Percentiles rank a stretch among this genome's conserved stretches.
phyloP scores from a whole-genome alignment of 2,797 vertebrate genomes.

The Avahi laniger region DNA sequence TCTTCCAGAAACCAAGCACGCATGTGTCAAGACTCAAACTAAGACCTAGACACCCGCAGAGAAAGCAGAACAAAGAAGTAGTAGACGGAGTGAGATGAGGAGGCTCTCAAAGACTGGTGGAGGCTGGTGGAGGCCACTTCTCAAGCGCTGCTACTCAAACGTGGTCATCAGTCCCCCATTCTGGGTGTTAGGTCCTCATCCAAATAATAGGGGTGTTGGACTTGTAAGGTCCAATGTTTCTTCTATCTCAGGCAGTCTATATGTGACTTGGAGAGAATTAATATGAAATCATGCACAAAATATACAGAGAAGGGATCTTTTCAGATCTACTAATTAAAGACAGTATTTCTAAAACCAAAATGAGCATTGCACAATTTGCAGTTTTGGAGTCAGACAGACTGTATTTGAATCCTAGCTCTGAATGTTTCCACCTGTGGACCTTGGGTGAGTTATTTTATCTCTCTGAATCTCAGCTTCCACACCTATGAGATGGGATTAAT shows the following conservation, averaged over 20 bases:
- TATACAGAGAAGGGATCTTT: not conserved
- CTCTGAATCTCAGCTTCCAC: slow-evolving; percentile 13
- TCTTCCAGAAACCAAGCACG: not conserved
- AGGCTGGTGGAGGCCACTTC: not conserved
- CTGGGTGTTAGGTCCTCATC: not conserved
- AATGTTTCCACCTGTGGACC: not conserved
- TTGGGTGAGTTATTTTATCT: not conserved
- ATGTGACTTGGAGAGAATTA: not conserved
- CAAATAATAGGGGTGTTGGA: not conserved
- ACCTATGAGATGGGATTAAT: not conserved
- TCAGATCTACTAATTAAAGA: not conserved
- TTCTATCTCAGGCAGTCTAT: not conserved
- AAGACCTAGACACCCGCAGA: not conserved
- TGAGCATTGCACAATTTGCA: not conserved
- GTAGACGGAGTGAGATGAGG: accelerated
- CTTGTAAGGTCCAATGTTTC: not conserved
- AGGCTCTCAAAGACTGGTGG: not conserved
- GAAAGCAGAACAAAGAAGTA: not conserved
- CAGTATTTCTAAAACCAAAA: slow-evolving; percentile 9
- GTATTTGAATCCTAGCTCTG: not conserved
- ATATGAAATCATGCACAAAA: not conserved
- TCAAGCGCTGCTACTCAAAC: not conserved
- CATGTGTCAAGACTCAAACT: not conserved
- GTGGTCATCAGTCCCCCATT: not conserved
- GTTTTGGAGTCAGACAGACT: not conserved